Evolutionary conservation across 1,140 invertebrate species (phyloP).

Genomic region (Oedothorax gibbosus): DNA sequence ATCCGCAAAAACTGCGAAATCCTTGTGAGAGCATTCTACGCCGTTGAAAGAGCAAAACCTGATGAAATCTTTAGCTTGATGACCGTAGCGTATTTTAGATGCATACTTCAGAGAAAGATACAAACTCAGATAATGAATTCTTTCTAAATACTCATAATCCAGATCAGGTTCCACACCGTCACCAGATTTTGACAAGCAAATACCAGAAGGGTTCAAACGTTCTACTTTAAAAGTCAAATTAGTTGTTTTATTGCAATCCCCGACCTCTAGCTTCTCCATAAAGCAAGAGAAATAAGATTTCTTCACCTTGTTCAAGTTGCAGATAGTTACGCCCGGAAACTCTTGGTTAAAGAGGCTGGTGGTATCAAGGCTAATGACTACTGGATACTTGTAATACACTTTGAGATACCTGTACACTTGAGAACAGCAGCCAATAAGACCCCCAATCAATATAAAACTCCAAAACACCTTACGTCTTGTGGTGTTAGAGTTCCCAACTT

Average conservation of each 20-base stretch:
- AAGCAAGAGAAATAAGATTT: background rate
- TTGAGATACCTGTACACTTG: constrained; percentile 8
- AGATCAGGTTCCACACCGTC: background rate
- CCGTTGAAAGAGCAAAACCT: constrained; percentile 13
- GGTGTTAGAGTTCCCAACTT: constrained; percentile 14
- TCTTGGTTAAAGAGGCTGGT: background rate
- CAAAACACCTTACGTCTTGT: constrained; percentile 8
- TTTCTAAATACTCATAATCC: background rate
- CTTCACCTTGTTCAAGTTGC: constrained; percentile 29
- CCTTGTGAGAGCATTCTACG: background rate
- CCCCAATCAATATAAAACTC: background rate
- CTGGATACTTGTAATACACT: constrained; percentile 21
- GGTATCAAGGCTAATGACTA: constrained; percentile 9
- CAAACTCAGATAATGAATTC: background rate
- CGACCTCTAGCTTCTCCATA: background rate
- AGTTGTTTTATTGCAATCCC: background rate
- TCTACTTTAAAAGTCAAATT: background rate
- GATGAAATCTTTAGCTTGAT: constrained; percentile 25
- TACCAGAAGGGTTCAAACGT: background rate
- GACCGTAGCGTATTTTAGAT: background rate
- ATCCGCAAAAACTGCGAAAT: background rate
- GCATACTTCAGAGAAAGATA: background rate
- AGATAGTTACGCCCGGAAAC: constrained; percentile 33
- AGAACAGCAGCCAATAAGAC: background rate
- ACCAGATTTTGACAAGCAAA: too few species aligned